These are phyloP conservation scores for Thumatha senex DNA, from an alignment of 2,888 invertebrate species.

Conservation along the genomic window DNA sequence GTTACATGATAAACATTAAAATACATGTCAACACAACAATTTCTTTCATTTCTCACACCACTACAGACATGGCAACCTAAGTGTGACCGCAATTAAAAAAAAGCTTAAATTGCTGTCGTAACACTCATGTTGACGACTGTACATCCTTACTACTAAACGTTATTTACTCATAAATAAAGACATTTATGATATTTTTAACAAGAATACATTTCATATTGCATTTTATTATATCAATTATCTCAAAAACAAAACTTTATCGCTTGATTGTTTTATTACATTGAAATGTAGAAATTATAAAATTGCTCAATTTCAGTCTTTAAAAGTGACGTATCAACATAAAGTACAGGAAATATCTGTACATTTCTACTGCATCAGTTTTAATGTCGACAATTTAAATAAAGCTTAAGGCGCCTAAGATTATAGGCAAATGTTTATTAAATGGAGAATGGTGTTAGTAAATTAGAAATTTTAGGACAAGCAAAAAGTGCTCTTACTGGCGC, in stretches of 20 bases:
- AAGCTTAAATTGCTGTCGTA: constrained; percentile 17
- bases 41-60: constrained; percentile 78
- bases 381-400: not conserved
- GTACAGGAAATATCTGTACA: not conserved
- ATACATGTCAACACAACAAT: constrained; percentile 81
- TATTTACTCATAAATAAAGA: constrained; percentile 7
- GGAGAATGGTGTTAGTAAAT: not conserved
- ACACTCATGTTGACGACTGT: constrained; percentile 41
- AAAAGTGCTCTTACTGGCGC: not conserved
- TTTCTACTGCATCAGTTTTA: constrained; percentile 30
- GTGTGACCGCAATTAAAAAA: constrained; percentile 14
- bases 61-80: constrained; percentile 30
- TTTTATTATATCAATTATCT: not conserved
- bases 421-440: not conserved
- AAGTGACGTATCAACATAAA: not conserved
- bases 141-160: constrained; percentile 29
- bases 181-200: constrained; percentile 7
- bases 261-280: not conserved
- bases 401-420: not conserved
- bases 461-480: not conserved
- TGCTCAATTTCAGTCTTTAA: constrained; percentile 26
- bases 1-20: constrained; percentile 80
- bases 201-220: not conserved
- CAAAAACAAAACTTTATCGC: not conserved
- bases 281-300: constrained; percentile 8